Conservation (phyloP, 2,113 vertebrate species). For the Sylvilagus bachmani region DNA sequence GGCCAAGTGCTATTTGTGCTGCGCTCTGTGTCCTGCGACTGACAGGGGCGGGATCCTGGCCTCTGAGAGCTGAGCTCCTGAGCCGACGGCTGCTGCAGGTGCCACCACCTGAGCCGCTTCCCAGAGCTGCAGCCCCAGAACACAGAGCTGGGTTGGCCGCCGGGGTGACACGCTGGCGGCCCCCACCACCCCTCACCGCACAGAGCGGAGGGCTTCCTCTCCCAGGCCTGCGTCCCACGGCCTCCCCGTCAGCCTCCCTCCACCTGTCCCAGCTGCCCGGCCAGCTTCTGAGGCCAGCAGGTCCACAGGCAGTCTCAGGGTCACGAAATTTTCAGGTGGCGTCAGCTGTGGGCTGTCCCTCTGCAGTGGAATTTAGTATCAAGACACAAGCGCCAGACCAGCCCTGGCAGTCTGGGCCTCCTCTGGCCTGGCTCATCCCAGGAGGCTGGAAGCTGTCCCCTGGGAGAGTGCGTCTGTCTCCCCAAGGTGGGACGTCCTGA, state of each 20-base stretch:
- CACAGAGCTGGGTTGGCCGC: no score
- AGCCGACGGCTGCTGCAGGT: background rate
- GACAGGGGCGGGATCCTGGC: no score
- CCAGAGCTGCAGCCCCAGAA: no score
- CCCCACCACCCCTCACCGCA: background rate
- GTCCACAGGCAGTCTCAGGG: background rate
- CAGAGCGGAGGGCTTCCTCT: background rate
- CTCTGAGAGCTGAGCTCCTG: background rate
- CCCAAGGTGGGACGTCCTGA: no score
- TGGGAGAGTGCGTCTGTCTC: no score
- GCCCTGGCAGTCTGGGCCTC: no score
- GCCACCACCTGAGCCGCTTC: no score
- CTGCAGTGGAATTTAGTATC: background rate
- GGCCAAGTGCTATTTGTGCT: accelerated
- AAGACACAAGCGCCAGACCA: background rate
- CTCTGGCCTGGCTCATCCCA: no score
- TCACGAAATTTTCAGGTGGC: background rate
- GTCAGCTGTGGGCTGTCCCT: background rate
- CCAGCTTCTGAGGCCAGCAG: background rate
- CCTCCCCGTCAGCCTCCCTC: background rate
- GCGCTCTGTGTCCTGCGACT: no score
- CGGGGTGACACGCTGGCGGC: background rate
- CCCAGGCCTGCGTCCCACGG: background rate
- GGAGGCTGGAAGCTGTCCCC: no score
- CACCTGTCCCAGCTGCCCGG: background rate